Evolutionary conservation across 2,888 invertebrate species (phyloP), one percentile per base, ranked within the genome.

Genomic region (Microctonus aethiopoides): DNA sequence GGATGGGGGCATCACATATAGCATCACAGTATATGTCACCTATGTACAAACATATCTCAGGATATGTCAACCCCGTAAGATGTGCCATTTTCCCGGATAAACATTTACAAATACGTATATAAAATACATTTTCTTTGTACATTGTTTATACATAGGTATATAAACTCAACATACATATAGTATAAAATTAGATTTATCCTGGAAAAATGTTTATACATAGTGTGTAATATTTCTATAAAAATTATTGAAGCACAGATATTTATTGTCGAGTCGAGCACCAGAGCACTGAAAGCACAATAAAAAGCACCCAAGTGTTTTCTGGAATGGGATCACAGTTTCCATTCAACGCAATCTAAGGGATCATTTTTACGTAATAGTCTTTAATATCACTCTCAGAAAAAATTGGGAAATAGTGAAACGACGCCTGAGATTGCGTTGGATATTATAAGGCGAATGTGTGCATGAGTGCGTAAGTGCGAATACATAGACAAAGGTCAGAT

Each of bases 271-370:
- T 73, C 80, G 76, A 80, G 81, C 81, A 83, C 82, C 78, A 57
- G 39, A 81, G 82, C 84, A 84, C 84, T 75, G 77, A 78, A 73
- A 81, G 82, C 82, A 82, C 82, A 80, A 75, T 72, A 76, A 76
- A 72, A 79, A 81, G 81, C 82, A 83, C 80, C 79, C 76, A 78
- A 78, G 78, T 78, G 78, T 78, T 79, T 79, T 78, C 74, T 80
- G 79, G 76, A 72, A 78, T 79, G 77, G 76, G 73, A 77, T 72
- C 76, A 76, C 67, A 71, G 41, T 26, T 67, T 56, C 71, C 64
- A 71, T 63, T 60, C 68, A 71, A 75, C 66, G 52, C 76, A 34
- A 46, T 70, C 73, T 73, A 66, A 72, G 59, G 64, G 66, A 63
- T 56, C 60, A 36, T 61, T 29, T 56, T 63, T 59, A 59, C 52